phyloP scores from a whole-genome alignment of 2,797 vertebrate genomes.

The Pogoniulus pusillus region DNA sequence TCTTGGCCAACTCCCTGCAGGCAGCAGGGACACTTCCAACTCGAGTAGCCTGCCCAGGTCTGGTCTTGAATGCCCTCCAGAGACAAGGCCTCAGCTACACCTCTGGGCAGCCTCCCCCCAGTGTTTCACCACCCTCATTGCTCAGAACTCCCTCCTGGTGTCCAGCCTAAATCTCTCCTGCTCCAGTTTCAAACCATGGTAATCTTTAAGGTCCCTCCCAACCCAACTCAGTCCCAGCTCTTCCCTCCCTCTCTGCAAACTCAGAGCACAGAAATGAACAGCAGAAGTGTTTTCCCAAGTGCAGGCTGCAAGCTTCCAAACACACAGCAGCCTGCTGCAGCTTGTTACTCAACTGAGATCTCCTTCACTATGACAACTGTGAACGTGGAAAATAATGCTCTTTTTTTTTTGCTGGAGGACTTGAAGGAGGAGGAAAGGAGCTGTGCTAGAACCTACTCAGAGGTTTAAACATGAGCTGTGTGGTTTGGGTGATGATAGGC shows the following conservation, averaged over 20 bases:
- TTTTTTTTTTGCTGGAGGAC: neutral
- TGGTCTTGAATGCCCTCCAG: too few relatives aligned
- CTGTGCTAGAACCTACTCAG: neutral
- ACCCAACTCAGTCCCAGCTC: too few relatives aligned
- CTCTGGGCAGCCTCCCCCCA: too few relatives aligned
- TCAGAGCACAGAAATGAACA: neutral
- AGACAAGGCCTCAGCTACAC: too few relatives aligned
- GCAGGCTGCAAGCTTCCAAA: slow-evolving; percentile 12
- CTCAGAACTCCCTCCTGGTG: too few relatives aligned
- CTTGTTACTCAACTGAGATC: slow-evolving; percentile 19
- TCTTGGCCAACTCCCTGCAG: too few relatives aligned
- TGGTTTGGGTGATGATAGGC: neutral
- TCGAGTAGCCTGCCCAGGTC: too few relatives aligned
- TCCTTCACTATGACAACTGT: slow-evolving; percentile 55
- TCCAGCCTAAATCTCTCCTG: too few relatives aligned
- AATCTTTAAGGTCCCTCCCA: too few relatives aligned
- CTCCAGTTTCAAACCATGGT: too few relatives aligned
- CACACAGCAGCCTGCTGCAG: neutral
- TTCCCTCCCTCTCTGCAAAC: neutral
- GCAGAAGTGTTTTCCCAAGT: neutral
- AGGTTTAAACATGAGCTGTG: neutral
- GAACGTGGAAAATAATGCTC: slow-evolving; percentile 14
- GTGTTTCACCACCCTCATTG: too few relatives aligned
- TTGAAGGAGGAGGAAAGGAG: neutral
- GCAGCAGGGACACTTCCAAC: too few relatives aligned